Evolutionary conservation across 2,113 vertebrate species (phyloP).

Genomic region (Silurus asotus): DNA sequence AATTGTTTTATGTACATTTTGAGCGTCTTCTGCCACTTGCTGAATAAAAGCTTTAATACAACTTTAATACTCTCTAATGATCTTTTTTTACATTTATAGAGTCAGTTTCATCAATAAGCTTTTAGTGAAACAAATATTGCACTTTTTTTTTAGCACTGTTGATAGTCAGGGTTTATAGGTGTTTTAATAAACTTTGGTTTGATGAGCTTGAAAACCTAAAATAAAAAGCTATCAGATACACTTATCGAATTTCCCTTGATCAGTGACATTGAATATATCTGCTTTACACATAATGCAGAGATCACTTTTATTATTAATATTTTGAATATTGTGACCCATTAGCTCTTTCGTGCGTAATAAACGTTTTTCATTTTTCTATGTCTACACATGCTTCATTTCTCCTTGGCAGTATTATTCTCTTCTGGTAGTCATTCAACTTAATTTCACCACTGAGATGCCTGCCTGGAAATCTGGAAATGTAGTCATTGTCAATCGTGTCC

Average conservation of each 20-base stretch:
- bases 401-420: background rate
- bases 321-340: background rate
- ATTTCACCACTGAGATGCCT: constrained; percentile 10
- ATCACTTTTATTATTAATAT: background rate
- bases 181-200: background rate
- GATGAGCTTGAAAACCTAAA: background rate
- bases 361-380: background rate
- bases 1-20: background rate
- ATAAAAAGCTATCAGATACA: background rate
- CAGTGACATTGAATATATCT: background rate
- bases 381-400: background rate
- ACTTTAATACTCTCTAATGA: background rate
- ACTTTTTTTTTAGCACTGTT: background rate
- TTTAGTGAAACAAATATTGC: background rate
- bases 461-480: background rate
- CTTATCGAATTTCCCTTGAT: background rate
- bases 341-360: background rate
- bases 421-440: background rate
- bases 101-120: background rate
- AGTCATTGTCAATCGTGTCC: background rate
- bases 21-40: background rate
- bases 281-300: background rate
- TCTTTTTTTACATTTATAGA: no score
- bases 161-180: background rate
- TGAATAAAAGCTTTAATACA: background rate